Conservation (phyloP, 2,113 vertebrate species). For the Lethenteron reissneri region DNA sequence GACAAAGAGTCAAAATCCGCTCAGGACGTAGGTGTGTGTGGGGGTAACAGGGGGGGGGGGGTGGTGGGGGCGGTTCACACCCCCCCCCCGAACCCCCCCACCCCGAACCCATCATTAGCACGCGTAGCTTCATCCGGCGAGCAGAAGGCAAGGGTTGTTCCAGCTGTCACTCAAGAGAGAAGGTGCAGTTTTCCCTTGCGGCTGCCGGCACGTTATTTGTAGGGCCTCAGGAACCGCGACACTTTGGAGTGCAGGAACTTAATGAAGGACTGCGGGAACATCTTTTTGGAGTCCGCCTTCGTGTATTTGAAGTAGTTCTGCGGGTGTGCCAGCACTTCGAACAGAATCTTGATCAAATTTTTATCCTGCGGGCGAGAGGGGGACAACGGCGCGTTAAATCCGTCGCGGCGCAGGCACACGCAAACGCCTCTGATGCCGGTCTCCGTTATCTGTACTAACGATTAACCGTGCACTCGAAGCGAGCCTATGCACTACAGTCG, state of each 20-base stretch:
- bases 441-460: too few species aligned
- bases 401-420: not conserved
- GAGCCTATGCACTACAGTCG: too few species aligned
- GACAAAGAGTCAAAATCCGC: too few species aligned
- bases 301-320: conserved; percentile 99
- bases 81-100: too few species aligned
- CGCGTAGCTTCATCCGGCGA: too few species aligned
- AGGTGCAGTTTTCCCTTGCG: not conserved
- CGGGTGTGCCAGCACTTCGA: conserved; percentile 84
- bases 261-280: conserved; percentile 97
- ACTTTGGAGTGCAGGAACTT: conserved; percentile 83
- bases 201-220: conserved; percentile 21
- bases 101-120: too few species aligned
- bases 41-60: too few species aligned
- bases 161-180: not conserved
- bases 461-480: too few species aligned
- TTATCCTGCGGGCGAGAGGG: conserved; percentile 47
- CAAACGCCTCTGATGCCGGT: too few species aligned
- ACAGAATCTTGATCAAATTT: conserved; percentile 87
- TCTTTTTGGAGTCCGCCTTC: conserved; percentile 91
- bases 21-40: too few species aligned
- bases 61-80: too few species aligned
- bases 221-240: conserved; percentile 77
- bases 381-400: not conserved
- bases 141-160: too few species aligned